A percentile compares a stretch with the other conserved stretches of the same genome.
These are phyloP conservation scores for Hephaestus fuliginosus DNA, from an alignment of 2,797 vertebrate species.

Conservation along the genomic window DNA sequence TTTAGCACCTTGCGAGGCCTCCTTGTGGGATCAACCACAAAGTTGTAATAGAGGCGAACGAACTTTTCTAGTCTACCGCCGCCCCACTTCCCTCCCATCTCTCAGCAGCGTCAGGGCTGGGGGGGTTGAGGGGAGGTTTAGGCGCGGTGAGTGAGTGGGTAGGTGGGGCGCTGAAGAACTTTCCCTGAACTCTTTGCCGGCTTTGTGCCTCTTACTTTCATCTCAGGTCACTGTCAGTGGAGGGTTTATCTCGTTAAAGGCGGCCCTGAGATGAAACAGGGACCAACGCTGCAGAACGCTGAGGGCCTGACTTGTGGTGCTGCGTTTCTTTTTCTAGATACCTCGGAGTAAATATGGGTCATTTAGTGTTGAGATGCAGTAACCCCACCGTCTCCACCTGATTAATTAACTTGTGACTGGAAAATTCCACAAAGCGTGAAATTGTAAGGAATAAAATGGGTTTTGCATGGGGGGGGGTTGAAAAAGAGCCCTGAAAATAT, in stretches of 20 bases:
- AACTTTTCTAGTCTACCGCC: constrained; percentile 74
- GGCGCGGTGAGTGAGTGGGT: constrained; percentile 62
- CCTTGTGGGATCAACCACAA: constrained; percentile 77
- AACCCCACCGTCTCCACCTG: constrained; percentile 43
- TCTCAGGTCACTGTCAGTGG: constrained; percentile 83
- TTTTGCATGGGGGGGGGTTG: background rate
- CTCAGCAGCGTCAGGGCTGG: constrained; percentile 25
- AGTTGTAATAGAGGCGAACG: constrained; percentile 75
- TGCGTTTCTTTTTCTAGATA: constrained; percentile 40
- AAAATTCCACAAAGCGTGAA: constrained; percentile 50
- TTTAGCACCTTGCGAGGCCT: constrained; percentile 67
- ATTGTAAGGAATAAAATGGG: constrained; percentile 48
- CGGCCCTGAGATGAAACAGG: constrained; percentile 72
- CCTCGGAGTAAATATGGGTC: constrained; percentile 58
- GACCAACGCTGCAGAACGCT: constrained; percentile 52
- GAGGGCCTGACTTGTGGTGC: constrained; percentile 32
- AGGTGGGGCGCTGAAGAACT: constrained; percentile 75
- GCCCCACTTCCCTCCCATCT: constrained; percentile 47
- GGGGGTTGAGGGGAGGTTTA: constrained; percentile 64
- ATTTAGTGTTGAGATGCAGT: constrained; percentile 50
- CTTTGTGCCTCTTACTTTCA: constrained; percentile 82
- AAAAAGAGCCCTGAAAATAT: constrained; percentile 35
- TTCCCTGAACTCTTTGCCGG: constrained; percentile 82
- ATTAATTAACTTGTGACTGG: constrained; percentile 64
- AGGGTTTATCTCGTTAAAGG: constrained; percentile 82